Base-by-base conservation (phyloP, 2,888 invertebrate genomes). In the Theristus sp. region DNA sequence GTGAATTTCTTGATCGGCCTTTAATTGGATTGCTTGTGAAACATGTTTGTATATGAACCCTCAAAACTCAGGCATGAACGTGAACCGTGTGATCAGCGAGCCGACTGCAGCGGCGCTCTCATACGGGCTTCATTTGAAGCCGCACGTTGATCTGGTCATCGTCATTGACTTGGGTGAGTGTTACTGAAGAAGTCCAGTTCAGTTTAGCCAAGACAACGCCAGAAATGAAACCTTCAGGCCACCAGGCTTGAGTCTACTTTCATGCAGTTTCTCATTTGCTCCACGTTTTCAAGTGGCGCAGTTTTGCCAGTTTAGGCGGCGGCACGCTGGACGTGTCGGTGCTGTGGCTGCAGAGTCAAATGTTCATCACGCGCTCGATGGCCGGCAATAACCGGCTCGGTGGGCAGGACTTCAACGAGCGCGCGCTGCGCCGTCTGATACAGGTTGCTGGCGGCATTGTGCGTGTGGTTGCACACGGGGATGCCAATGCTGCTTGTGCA, bases 91-190 rank as follows among this genome's bases (percentile, higher is more conserved):
- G 20, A 77, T 79, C 64, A 78, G 75, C 64, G 79, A 79, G 65
- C 79, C 79, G 6, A 79, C 79, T 26, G 79, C 79, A 1, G 79
- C 79, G 6, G 78, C 79, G 1, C 66, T 79, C 62, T 78, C 79
- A 0, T 79, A 79, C 67, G 79, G 79, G 2, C 70, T 79, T 17
- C 78, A 79, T 66, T 76, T 75, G 64, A 77, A 77, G 66, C 69
- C 73, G 24, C 73, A 72, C 38, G 73, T 77, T 1, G 73, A 74
- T 59, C 74, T 73, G 66, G 74, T 79, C 1, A 65, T 79, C 28
- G 78, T 79, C 6, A 74, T 79, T 2, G 79, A 79, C 67, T 68
- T 79, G 27, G 79, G 79, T 59, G 73, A 75, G 60, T 75, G 74
- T 59, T 38, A 13, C 38, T 38, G 38, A 38, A 38, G 17, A 38